A percentile compares a stretch with the other conserved stretches of the same genome.
phyloP scores from a whole-genome alignment of 2,113 vertebrate genomes.

The Heterochromis multidens region DNA sequence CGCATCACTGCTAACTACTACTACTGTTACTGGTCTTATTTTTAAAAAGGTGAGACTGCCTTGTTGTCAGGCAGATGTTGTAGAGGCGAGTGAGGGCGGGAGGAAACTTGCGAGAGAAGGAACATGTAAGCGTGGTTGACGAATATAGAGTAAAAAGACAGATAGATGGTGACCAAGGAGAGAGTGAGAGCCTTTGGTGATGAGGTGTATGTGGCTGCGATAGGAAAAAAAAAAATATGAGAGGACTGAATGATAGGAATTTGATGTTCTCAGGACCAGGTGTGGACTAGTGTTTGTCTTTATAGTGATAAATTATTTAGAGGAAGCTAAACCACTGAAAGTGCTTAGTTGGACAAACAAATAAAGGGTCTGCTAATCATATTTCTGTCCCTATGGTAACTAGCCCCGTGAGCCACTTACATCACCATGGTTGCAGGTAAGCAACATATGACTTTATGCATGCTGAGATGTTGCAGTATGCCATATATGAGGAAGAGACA shows the following conservation, averaged over 20 bases:
- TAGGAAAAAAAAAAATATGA: not conserved
- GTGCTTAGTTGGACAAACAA: slow-evolving; percentile 56
- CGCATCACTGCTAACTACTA: slow-evolving; percentile 8
- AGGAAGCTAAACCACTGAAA: slow-evolving; percentile 31
- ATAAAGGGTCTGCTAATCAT: slow-evolving; percentile 52
- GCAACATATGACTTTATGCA: slow-evolving; percentile 32
- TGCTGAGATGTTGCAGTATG: slow-evolving; percentile 3
- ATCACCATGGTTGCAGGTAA: slow-evolving; percentile 45
- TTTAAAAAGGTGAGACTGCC: slow-evolving; percentile 44
- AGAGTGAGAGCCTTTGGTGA: not conserved
- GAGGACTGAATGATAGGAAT: slow-evolving; percentile 10
- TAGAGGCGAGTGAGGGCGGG: slow-evolving; percentile 32
- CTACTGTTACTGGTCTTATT: slow-evolving; percentile 34
- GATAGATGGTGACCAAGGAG: slow-evolving; percentile 38
- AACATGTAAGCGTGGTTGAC: slow-evolving; percentile 36
- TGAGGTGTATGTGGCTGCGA: not conserved
- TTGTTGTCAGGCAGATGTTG: slow-evolving; percentile 79
- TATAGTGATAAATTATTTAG: slow-evolving; percentile 33
- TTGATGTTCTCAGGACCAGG: slow-evolving; percentile 21
- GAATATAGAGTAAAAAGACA: slow-evolving; percentile 38
- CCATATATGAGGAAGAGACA: not conserved
- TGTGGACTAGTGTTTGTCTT: slow-evolving; percentile 5
- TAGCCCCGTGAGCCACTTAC: slow-evolving; percentile 22
- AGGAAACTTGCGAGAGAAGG: slow-evolving; percentile 31
- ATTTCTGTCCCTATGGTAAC: slow-evolving; percentile 58